phyloP scores from a whole-genome alignment of 2,888 invertebrate genomes.

The Synanthedon tipuliformis region DNA sequence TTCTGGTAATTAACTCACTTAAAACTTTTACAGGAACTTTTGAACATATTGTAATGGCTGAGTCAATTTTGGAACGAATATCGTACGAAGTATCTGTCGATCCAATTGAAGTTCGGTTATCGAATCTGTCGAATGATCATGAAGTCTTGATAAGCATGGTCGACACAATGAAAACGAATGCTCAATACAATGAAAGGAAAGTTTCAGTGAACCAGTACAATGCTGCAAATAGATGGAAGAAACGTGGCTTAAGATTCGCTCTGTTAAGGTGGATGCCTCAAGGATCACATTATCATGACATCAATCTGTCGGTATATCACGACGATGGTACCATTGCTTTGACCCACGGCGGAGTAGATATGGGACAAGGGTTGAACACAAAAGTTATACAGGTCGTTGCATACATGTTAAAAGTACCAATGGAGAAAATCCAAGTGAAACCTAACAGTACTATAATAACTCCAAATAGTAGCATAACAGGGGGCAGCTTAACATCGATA shows the following conservation, averaged over 20 bases:
- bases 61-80: constrained; percentile 72
- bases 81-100: constrained; percentile 55
- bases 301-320: constrained; percentile 70
- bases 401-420: constrained; percentile 70
- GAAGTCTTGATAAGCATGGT: constrained; percentile 40
- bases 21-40: constrained; percentile 28
- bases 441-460: constrained; percentile 70
- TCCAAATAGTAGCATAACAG: constrained; percentile 74
- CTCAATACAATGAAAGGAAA: constrained; percentile 57
- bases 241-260: constrained; percentile 72
- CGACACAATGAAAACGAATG: constrained; percentile 53
- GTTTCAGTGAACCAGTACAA: constrained; percentile 61
- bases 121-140: constrained; percentile 37
- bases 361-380: constrained; percentile 80
- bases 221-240: constrained; percentile 75
- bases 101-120: constrained; percentile 57
- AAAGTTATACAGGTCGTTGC: constrained; percentile 76
- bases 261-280: constrained; percentile 70
- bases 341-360: constrained; percentile 73
- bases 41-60: constrained; percentile 62
- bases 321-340: constrained; percentile 73
- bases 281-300: constrained; percentile 33
- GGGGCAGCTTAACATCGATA: constrained; percentile 77
- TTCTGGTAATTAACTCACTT: not conserved
- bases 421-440: constrained; percentile 74